Base-by-base conservation (phyloP, 2,797 vertebrate species). In the Enteromius anoplus region DNA sequence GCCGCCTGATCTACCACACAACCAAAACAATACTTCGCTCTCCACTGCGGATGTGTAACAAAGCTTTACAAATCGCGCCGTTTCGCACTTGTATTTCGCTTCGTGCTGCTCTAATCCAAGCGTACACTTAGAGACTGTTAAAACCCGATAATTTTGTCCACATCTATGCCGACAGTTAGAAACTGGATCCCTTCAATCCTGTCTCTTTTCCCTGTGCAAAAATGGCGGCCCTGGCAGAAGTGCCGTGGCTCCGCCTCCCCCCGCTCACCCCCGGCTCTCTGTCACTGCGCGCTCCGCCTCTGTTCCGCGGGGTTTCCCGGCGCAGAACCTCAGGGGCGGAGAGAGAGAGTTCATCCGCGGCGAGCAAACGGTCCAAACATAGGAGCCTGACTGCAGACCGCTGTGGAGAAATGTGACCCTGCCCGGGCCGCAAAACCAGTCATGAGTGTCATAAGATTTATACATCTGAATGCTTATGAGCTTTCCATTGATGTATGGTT, bases 131-230 rank as follows among this genome's bases (percentile, higher is more conserved):
- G 79, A 90, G 84, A 88, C 40, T 85, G 81, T 87, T 85, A 49
- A 77, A 93, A 93, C 92, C 90, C 90, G 90, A 89, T 90, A 92
- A 93, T 93, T 88, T 91, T 89, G 87, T 88, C 89, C 87, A 90
- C 90, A 92, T 92, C 91, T 91, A 89, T 89, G 91, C 91, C 92
- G 92, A 94, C 91, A 94, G 94, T 94, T 92, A 91, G 93, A 94
- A 95, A 95, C 93, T 93, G 92, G 94, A 95, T 94, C 94, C 93
- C 90, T 93, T 94, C 93, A 92, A 93, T 93, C 91, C 96, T 96
- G 95, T 96, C 93, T 94, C 94, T 95, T 93, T 95, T 96, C 96
- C 96, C 97, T 96, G 96, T 96, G 96, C 96, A 97, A 98, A 98
- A 98, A 99, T 99, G 98, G 98, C 98, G 97, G 96, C 96, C 94